phyloP scores from a whole-genome alignment of 2,888 invertebrate genomes.

The Mantis religiosa region DNA sequence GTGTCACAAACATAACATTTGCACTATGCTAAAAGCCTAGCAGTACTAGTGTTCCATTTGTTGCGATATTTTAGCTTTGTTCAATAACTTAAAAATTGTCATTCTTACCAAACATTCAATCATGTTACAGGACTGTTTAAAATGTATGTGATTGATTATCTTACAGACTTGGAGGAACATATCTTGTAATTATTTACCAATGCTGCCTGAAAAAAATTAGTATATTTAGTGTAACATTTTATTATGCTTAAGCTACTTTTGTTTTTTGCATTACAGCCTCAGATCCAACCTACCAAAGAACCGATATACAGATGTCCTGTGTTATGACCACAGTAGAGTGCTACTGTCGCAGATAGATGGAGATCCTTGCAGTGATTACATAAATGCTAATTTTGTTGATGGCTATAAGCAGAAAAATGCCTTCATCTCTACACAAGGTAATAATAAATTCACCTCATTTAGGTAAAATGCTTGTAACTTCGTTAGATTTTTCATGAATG shows the following conservation, averaged over 20 bases:
- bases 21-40: no score
- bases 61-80: no score
- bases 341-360: slow-evolving; percentile 72
- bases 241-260: background rate
- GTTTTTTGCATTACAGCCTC: slow-evolving; percentile 40
- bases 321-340: slow-evolving; percentile 93
- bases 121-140: no score
- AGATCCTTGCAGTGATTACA: slow-evolving; percentile 81
- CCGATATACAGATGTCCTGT: slow-evolving; percentile 90
- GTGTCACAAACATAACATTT: no score
- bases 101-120: no score
- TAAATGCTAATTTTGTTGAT: slow-evolving; percentile 97
- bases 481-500: background rate
- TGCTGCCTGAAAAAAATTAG: no score
- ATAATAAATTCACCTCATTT: slow-evolving; percentile 22
- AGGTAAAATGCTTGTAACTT: background rate
- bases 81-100: no score
- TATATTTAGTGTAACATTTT: no score
- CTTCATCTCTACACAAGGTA: slow-evolving; percentile 96
- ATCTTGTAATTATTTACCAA: no score
- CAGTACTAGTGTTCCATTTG: no score
- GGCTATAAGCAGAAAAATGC: slow-evolving; percentile 97
- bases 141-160: no score
- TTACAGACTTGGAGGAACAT: no score
- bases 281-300: slow-evolving; percentile 31